Evolutionary conservation across 2,797 vertebrate species (phyloP), one percentile per base, ranked within the genome.

Genomic region (Myoxocephalus aenaeus): DNA sequence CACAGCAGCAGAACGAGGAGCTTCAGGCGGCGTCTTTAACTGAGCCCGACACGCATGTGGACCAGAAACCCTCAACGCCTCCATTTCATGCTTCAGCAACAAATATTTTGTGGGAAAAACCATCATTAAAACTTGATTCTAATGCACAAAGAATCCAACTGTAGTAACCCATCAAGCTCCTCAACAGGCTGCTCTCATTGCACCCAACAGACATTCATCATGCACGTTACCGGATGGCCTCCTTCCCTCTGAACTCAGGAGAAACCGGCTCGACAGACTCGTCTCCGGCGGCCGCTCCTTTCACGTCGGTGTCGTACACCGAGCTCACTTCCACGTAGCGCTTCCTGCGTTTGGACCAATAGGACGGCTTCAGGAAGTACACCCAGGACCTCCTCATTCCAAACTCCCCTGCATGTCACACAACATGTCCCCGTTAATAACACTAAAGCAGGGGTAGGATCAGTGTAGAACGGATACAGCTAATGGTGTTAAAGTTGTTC

Each of bases 361-460:
- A 99, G 0, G 97, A 98, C 0, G 97, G 97, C 82, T 98, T 96
- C 92, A 99, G 86, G 86, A 99, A 99, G 93, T 97, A 99, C 9
- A 99, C 76, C 8, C 96, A 87, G 0, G 96, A 92, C 51, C 96
- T 95, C 56, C 93, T 94, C 73, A 96, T 93, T 9, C 98, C 96
- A 69, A 97, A 99, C 91, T 98, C 97, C 20, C 98, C 98, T 99
- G 88, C 1, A 32, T 9, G 14, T 57, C 58, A 70, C 42, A 40
- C 36, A 74, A 54, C 17, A 67, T 2, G 5, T 17, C 3, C 36
- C 54, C 10, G 1, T 38, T 15, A 56, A 25, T 5, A 34, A 17
- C 5, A 64, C 1, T 36, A 11, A 44, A 61, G n/a, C n/a, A n/a
- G n/a, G n/a, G n/a, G n/a, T n/a, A n/a, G n/a, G n/a, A n/a, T n/a